Evolutionary conservation across 2,797 vertebrate genomes (phyloP).

Genomic region (Echeneis naucrates): DNA sequence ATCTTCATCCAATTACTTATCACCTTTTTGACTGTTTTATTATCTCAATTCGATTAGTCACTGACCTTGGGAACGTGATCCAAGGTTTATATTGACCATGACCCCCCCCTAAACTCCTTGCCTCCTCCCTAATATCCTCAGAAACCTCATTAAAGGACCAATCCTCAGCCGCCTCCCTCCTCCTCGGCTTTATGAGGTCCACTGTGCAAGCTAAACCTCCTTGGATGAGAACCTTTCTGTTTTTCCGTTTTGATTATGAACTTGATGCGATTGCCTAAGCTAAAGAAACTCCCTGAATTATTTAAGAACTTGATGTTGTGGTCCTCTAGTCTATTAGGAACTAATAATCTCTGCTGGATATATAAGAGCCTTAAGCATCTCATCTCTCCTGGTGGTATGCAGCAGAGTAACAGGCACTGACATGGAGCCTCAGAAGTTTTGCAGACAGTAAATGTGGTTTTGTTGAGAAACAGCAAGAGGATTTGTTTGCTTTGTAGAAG

Average conservation of each 20-base stretch:
- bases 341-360: constrained; percentile 11
- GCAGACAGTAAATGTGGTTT: background rate
- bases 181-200: constrained; percentile 16
- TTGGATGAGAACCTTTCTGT: background rate
- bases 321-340: background rate
- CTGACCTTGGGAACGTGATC: constrained; percentile 72
- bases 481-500: background rate
- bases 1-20: constrained; percentile 49
- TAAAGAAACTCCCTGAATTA: background rate
- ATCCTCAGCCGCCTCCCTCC: constrained; percentile 23
- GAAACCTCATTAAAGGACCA: constrained; percentile 58
- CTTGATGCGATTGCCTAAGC: background rate
- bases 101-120: constrained; percentile 37
- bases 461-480: background rate
- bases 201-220: constrained; percentile 23
- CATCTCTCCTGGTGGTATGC: background rate
- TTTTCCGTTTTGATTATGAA: background rate
- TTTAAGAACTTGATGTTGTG: background rate
- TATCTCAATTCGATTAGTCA: constrained; percentile 58
- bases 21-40: constrained; percentile 60
- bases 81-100: constrained; percentile 66
- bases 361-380: constrained; percentile 18
- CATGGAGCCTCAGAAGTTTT: constrained; percentile 1
- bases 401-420: background rate
- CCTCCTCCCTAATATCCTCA: constrained; percentile 49